A percentile compares a stretch with the other conserved stretches of the same genome.
These are phyloP conservation scores for Alauda arvensis DNA, from an alignment of 2,797 vertebrate genomes.

Conservation along the genomic window DNA sequence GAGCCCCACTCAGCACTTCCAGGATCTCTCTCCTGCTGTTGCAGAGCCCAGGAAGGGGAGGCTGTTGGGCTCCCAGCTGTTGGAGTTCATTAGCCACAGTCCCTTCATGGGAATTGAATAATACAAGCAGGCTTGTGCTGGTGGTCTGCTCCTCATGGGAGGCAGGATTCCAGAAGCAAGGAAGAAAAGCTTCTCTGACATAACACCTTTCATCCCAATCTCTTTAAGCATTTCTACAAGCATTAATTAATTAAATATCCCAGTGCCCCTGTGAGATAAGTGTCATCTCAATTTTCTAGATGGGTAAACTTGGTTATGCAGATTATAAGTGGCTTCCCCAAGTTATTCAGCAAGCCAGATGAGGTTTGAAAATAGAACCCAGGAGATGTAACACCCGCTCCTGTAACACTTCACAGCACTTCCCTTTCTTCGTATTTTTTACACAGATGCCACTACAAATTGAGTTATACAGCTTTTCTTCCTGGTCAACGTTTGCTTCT, in stretches of 20 bases:
- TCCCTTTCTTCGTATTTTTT: background rate
- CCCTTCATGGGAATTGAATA: background rate
- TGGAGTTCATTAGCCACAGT: background rate
- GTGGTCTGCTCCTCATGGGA: slow-evolving; percentile 41
- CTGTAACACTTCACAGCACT: background rate
- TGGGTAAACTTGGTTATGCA: slow-evolving; percentile 28
- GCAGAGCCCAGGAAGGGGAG: background rate
- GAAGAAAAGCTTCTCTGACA: slow-evolving; percentile 26
- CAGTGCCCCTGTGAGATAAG: slow-evolving; percentile 15
- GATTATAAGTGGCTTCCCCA: slow-evolving; percentile 18
- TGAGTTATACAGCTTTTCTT: background rate
- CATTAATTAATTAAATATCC: slow-evolving; percentile 57
- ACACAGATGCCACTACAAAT: background rate
- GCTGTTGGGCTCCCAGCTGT: background rate
- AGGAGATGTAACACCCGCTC: background rate
- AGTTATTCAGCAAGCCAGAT: slow-evolving; percentile 16
- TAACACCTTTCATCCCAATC: slow-evolving; percentile 29
- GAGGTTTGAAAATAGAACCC: background rate
- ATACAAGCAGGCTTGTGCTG: background rate
- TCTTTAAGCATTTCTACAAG: slow-evolving; percentile 32
- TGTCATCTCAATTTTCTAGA: slow-evolving; percentile 55
- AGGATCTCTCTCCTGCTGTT: fast-evolving
- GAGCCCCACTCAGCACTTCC: background rate
- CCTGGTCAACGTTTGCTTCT: background rate
- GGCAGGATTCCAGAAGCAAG: background rate